Base-by-base conservation (phyloP, 2,113 vertebrate genomes). In the Cynoglossus semilaevis region DNA sequence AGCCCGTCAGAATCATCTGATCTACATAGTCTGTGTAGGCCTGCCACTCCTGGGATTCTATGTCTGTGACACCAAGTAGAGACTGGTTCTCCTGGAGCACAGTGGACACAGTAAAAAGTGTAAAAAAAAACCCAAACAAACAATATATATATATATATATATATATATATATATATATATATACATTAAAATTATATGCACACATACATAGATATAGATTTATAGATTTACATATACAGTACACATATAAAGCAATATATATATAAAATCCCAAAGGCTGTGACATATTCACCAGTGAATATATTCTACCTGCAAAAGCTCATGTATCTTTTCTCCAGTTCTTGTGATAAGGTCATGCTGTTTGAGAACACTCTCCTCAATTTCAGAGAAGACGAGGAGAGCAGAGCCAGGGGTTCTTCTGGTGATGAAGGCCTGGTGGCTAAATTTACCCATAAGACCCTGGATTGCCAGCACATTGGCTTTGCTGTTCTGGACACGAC, bases 11-110 rank as follows among this genome's bases (percentile, higher is more conserved):
- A 79, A 93, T 84, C 72, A 91, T 91, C 58, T 67, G 72, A 86
- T 94, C 92, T 71, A 82, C 83, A 40, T 88, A 87, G 70, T 91
- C 85, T 11, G 88, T 81, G 85, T 93, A 91, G 15, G 73, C 80
- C 75, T 79, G 79, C 91, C 91, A 94, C 79, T 92, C 88, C 49
- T 84, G 73, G 66, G 90, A 89, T 70, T 85, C 77, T 46, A 81
- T 70, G 72, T 90, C 88, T 54, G 85, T 58, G 19, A 85, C 88
- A 35, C 84, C 63, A 7, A 94, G 85, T 60, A 93, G 86, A 63
- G 82, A 80, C 74, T 89, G 89, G 84, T 93, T 95, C 78, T 92
- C 88, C 90, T 94, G 78, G 37, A 71, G 34, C 8, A 50, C 1
- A 55, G 48, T 1, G 19, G 40, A 16, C 6, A 6, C 22, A 51